Evolutionary conservation across 2,113 vertebrate genomes (phyloP).

Genomic region (Xyliphius kryptos): DNA sequence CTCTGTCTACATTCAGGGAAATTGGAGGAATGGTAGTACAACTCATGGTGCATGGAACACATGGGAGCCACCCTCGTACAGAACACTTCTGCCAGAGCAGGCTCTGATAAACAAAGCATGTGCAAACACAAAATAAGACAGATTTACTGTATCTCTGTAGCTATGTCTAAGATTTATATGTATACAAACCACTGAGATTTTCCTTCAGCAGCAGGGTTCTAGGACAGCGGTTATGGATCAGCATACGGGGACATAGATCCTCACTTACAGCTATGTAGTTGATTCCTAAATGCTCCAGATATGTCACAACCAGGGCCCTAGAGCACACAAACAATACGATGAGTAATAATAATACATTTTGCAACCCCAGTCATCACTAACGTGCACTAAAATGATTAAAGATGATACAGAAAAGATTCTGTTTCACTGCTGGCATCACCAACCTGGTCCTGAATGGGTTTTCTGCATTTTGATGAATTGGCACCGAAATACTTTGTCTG

Average conservation of each 20-base stretch:
- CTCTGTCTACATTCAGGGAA: constrained; percentile 88
- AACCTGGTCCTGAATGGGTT: constrained; percentile 80
- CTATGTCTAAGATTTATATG: too few relatives aligned
- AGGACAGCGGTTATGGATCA: constrained; percentile 88
- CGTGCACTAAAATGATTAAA: too few relatives aligned
- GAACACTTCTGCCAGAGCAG: constrained; percentile 73
- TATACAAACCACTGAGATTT: constrained; percentile 78
- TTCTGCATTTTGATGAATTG: constrained; percentile 49
- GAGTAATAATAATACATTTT: constrained; percentile 12
- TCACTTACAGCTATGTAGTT: constrained; percentile 84
- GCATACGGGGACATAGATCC: constrained; percentile 84
- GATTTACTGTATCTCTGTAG: too few relatives aligned
- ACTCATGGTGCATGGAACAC: constrained; percentile 83
- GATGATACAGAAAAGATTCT: too few relatives aligned
- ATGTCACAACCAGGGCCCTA: constrained; percentile 82
- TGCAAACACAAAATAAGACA: too few relatives aligned
- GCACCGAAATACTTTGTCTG: constrained; percentile 81
- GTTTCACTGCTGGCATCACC: too few relatives aligned
- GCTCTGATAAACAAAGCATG: constrained; percentile 65
- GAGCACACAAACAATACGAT: constrained; percentile 33
- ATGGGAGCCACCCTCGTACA: constrained; percentile 75
- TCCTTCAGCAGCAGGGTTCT: constrained; percentile 80
- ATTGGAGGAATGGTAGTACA: constrained; percentile 81
- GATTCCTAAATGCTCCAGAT: constrained; percentile 87
- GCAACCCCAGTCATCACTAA: too few relatives aligned